Base-by-base conservation (phyloP, 2,888 invertebrate genomes). In the Meta bourneti region DNA sequence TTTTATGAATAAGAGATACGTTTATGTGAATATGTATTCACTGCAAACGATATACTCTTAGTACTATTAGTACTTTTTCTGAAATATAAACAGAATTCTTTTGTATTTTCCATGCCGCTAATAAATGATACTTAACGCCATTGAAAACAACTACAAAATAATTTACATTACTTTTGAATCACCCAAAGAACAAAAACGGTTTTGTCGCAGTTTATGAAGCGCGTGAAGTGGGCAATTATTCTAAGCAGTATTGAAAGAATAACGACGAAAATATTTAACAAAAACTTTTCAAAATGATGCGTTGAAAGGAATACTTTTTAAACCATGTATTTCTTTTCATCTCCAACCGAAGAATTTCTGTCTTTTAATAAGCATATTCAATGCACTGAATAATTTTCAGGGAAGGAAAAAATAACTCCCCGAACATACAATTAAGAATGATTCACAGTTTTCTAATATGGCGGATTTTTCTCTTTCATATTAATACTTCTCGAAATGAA, bases 361-460 rank as follows among this genome's bases (percentile, higher is more conserved):
- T 61, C 61, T 61, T 61, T 61, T 61, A 61, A 61, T 61, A 61
- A 61, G 61, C 61, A 61, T 61, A 61, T 61, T 16, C 61, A 61
- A 61, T 61, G 61, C 61, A 61, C 16, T 61, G 61, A 61, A 61
- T 61, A 61, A 61, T 9, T 61, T 61, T 16, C 11, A 61, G 4
- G 11, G 61, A 61, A 61, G 13, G 61, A 61, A 61, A 61, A 61
- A 61, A 61, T 8, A 0, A 0, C 8, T 61, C 0, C 16, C 8
- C 13, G 61, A 61, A 61, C 61, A 61, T 61, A 61, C 61, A 61
- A 61, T 61, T 61, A 61, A 61, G 61, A 61, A 61, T 69, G 52
- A 86, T 78, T 78, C 85, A 78, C 77, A 86, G 61, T 86, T 77
- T 85, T 86, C 85, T 61, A 78, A 86, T 86, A 86, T 77, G 85